Conservation (phyloP, 2,113 vertebrate species). For the Misgurnus mizolepis region DNA sequence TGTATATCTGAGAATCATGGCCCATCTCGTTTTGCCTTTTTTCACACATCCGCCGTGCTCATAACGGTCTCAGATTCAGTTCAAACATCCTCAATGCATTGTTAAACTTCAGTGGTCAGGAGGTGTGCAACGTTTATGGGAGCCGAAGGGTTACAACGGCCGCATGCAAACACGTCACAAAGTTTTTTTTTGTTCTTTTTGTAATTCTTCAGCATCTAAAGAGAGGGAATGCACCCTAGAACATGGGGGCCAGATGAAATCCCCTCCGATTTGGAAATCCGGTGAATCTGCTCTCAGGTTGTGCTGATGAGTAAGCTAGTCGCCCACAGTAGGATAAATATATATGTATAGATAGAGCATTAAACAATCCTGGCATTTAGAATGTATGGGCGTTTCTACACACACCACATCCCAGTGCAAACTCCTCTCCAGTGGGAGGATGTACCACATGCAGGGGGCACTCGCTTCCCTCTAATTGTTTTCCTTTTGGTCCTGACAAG, state of each 20-base stretch:
- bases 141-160: slow-evolving; percentile 88
- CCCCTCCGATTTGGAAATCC: slow-evolving; percentile 18
- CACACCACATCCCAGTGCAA: slow-evolving; percentile 96
- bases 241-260: slow-evolving; percentile 3
- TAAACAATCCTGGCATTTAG: slow-evolving; percentile 69
- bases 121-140: slow-evolving; percentile 88
- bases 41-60: slow-evolving; percentile 76
- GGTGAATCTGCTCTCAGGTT: slow-evolving; percentile 42
- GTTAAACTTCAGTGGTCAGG: slow-evolving; percentile 80
- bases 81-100: slow-evolving; percentile 65
- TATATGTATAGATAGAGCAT: slow-evolving; percentile 61
- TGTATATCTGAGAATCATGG: slow-evolving; percentile 72
- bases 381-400: slow-evolving; percentile 99
- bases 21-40: slow-evolving; percentile 60
- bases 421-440: slow-evolving; percentile 96
- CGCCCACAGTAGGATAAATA: slow-evolving; percentile 64
- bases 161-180: slow-evolving; percentile 98
- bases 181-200: slow-evolving; percentile 67
- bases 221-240: slow-evolving; percentile 45
- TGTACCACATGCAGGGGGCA: slow-evolving; percentile 98
- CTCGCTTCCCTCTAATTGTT: slow-evolving; percentile 96
- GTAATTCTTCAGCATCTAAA: slow-evolving; percentile 62
- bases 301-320: slow-evolving; percentile 61
- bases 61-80: slow-evolving; percentile 64
- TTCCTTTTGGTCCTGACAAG: slow-evolving; percentile 92